A percentile compares a stretch with the other conserved stretches of the same genome.
Evolutionary conservation across 2,113 vertebrate genomes (phyloP).

Genomic region (Anser cygnoides): DNA sequence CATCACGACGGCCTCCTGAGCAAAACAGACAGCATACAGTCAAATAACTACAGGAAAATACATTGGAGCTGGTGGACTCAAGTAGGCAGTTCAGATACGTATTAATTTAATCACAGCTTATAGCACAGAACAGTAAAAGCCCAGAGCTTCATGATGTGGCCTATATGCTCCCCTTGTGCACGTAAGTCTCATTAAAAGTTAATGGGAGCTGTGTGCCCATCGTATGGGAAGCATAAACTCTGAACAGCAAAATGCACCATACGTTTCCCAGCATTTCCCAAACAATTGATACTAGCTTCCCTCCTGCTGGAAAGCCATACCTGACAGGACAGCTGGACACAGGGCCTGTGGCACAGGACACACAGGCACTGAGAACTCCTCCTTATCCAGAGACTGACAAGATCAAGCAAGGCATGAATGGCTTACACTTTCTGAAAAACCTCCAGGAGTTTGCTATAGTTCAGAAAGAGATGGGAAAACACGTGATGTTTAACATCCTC

Average conservation of each 20-base stretch:
- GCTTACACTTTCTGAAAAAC: not conserved
- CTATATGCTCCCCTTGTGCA: not conserved
- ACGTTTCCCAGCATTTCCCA: not conserved
- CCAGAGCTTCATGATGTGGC: not conserved
- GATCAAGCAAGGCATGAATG: not conserved
- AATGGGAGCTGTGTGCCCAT: slow-evolving; percentile 5
- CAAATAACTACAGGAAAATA: not conserved
- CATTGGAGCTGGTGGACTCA: not conserved
- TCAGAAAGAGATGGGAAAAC: not conserved
- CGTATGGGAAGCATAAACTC: not conserved
- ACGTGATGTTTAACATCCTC: not conserved
- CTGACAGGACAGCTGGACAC: not conserved
- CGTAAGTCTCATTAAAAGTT: slow-evolving; percentile 2
- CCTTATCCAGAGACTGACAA: not conserved
- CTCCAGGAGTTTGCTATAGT: not conserved
- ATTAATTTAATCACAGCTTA: not conserved
- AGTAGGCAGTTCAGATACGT: not conserved
- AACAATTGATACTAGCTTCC: not conserved
- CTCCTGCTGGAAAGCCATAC: not conserved
- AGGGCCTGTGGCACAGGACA: no score
- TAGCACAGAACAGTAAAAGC: not conserved
- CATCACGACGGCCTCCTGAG: not conserved
- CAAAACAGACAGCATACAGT: rapidly evolving
- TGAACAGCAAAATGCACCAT: not conserved
- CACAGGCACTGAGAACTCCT: not conserved